Base-by-base conservation (phyloP, 2,113 vertebrate species). In the Turnix velox region DNA sequence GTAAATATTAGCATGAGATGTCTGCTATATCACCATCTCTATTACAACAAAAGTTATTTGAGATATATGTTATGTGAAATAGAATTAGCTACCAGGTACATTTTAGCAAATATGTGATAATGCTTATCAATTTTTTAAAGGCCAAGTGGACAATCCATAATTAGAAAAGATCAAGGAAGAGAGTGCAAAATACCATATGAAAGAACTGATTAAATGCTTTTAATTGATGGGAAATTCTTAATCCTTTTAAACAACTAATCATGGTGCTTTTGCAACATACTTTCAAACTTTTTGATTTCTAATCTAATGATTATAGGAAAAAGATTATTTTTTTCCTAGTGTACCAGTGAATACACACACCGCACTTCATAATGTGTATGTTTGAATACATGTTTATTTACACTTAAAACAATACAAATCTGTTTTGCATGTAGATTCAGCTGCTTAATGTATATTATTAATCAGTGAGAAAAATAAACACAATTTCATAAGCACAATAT, bases 1-100 rank as follows among this genome's bases (percentile, higher is more conserved):
- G 57, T 92, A 94, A 95, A 93, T 89, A 91, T 88, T 95, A 90
- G 10, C 63, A 63, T 55, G 39, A 83, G 17, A 80, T 37, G 14
- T 61, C 57, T 72, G 19, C 35, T 88, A 33, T 18, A 72, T 25
- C 59, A 55, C 43, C 30, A 46, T 55, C 15, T 81, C 61, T 92
- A 39, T 68, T 88, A 75, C 61, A 63, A 2, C 2, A 39, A 45
- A 81, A 43, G 18, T 23, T 82, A 51, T 76, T 7, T 68, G 25
- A 66, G 18, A 48, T 58, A 14, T 25, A 83, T 76, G 14, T 51
- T 55, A 57, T 54, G 45, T 28, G 51, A 92, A 93, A 87, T 25
- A 79, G 88, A 90, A 51, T 16, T 77, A 61, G 37, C 24, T 59
- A 76, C 14, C 6, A 67, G 22, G 30, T 68, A 37, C 67, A 15